Percentiles rank a stretch among this genome's conserved stretches.
These are phyloP conservation scores for Herpetotheres cachinnans DNA, from an alignment of 2,113 vertebrate species.

Conservation along the genomic window DNA sequence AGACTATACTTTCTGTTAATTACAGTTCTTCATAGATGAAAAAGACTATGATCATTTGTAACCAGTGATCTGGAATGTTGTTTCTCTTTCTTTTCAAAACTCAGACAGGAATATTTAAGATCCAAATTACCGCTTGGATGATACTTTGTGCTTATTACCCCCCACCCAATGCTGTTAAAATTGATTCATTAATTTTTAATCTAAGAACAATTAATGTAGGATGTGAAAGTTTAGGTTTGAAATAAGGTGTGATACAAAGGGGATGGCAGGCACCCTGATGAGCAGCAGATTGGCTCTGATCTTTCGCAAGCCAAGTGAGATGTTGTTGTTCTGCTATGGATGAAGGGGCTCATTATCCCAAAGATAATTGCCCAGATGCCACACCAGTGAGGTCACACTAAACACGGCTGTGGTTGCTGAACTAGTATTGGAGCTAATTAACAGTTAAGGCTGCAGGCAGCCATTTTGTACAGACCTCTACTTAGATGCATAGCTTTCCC, in stretches of 20 bases:
- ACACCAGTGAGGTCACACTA: constrained; percentile 62
- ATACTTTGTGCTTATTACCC: constrained; percentile 30
- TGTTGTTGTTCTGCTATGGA: constrained; percentile 67
- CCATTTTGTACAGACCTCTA: constrained; percentile 15
- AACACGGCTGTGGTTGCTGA: constrained; percentile 53
- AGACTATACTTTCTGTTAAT: not conserved
- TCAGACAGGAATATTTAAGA: constrained; percentile 8
- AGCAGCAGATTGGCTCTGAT: constrained; percentile 70
- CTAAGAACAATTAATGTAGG: constrained; percentile 70
- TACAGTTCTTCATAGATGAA: not conserved
- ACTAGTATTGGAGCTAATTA: constrained; percentile 62
- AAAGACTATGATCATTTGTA: not conserved
- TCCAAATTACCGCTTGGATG: not conserved
- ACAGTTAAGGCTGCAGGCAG: constrained; percentile 40
- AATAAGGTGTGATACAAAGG: constrained; percentile 61
- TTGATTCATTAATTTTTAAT: constrained; percentile 72
- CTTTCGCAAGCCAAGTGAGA: constrained; percentile 61
- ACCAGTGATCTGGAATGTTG: not conserved
- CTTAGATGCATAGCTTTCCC: not conserved
- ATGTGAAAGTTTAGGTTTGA: constrained; percentile 73
- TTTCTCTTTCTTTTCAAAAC: constrained; percentile 19
- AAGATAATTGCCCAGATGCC: constrained; percentile 76
- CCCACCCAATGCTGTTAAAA: constrained; percentile 6
- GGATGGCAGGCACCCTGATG: constrained; percentile 43
- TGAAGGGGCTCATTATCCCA: constrained; percentile 74